Percentiles rank a stretch among this genome's conserved stretches.
Conservation (phyloP, 2,113 vertebrate species). For the Phylloscopus whistleri region DNA sequence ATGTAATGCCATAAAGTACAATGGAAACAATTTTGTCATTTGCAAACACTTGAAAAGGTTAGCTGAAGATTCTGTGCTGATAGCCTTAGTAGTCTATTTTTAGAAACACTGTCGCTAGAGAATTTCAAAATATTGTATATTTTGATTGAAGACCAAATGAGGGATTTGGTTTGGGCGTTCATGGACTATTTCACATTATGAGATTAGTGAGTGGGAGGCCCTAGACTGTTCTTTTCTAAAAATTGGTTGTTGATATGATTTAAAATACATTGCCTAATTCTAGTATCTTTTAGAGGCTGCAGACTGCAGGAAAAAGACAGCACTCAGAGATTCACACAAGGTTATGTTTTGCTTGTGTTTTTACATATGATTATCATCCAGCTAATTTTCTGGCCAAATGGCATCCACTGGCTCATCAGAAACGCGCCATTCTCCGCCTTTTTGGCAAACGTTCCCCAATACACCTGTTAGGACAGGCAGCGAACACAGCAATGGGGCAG, state of each 20-base stretch:
- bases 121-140: background rate
- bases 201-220: background rate
- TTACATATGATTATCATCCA: slow-evolving; percentile 47
- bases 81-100: slow-evolving; percentile 17
- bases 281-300: background rate
- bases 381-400: slow-evolving; percentile 52
- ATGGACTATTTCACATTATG: background rate
- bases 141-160: background rate
- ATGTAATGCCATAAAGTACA: slow-evolving; percentile 64
- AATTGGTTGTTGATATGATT: background rate
- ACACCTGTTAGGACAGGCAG: slow-evolving; percentile 51
- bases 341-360: slow-evolving; percentile 6
- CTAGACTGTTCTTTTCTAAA: background rate
- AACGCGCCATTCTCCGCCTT: background rate
- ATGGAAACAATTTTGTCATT: slow-evolving; percentile 61
- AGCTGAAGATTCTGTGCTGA: slow-evolving; percentile 50
- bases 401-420: slow-evolving; percentile 50
- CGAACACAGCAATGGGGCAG: background rate
- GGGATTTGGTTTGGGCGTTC: background rate
- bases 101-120: slow-evolving; percentile 7
- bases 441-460: background rate
- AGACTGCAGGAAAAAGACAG: background rate
- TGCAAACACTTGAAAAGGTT: slow-evolving; percentile 44
- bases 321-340: background rate
- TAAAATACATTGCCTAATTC: background rate